Evolutionary conservation across 2,113 vertebrate species (phyloP), one percentile per base, ranked within the genome.

Genomic region (Bungarus multicinctus): DNA sequence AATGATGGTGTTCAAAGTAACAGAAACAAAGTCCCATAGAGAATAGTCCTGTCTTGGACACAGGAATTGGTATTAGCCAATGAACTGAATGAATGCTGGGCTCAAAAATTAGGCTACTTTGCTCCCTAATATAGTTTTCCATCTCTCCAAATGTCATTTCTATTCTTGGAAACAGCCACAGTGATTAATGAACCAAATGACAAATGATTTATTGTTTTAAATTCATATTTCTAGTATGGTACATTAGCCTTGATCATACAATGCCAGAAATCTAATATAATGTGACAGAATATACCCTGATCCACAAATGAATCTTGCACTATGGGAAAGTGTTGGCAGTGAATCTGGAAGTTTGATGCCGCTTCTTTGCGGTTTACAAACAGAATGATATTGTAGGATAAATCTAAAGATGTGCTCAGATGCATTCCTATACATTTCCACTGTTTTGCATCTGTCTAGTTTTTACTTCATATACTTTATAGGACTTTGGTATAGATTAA

Each of bases 171-270:
- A 94, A 95, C 93, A 93, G 89, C 91, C 95, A 52, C 0, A 10
- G 93, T 0, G 5, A 93, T 90, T n/a, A 93, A 95, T 52, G 94
- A 95, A 93, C 91, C 96, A 94, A 94, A 93, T 94, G 96, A 92
- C 93, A 93, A 96, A 0, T 34, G 45, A 91, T 90, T 52, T 96
- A 96, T 95, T 97, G 95, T 93, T 96, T 93, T 93, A 5, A 88
- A 86, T 94, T 94, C 91, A 92, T 74, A 10, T 89, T 94, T 95
- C 95, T 95, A 96, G 60, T 94, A 85, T 91, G 87, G 93, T 30
- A 92, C 94, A 95, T 96, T 94, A 97, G 95, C 95, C 91, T 96
- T 94, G 95, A 93, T 96, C 96, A 92, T 94, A 95, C 95, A 95
- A 92, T 47, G 92, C 93, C 2, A 0, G 88, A 87, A 97, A 96